Conservation (phyloP, 2,113 vertebrate genomes). For the Fregata magnificens region DNA sequence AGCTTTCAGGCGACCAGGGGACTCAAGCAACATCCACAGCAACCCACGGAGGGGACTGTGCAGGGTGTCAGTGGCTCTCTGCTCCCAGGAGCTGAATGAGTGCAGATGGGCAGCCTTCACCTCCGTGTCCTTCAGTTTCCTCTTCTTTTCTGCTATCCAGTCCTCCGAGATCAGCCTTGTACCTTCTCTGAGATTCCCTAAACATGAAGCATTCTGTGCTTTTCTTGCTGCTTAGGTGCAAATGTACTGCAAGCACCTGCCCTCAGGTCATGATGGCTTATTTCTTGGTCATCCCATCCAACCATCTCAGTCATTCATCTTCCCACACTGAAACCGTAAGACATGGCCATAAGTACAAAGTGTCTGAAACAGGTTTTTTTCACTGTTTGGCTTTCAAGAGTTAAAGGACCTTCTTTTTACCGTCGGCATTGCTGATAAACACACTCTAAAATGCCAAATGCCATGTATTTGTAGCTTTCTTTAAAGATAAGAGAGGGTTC, state of each 20-base stretch:
- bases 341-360: background rate
- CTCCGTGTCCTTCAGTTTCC: background rate
- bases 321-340: background rate
- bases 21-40: background rate
- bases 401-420: background rate
- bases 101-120: background rate
- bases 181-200: background rate
- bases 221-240: background rate
- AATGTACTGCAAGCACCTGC: background rate
- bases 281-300: background rate
- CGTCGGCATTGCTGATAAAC: background rate
- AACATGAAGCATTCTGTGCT: background rate
- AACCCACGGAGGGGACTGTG: fast-evolving
- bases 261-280: background rate
- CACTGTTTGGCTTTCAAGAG: background rate
- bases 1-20: background rate
- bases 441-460: background rate
- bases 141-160: background rate
- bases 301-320: background rate
- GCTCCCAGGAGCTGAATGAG: background rate
- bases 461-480: background rate
- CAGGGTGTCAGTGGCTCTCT: background rate
- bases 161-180: background rate
- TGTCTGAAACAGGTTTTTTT: background rate
- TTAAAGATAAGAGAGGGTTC: background rate